These are phyloP conservation scores for Recurvirostra avosetta DNA, from an alignment of 2,113 vertebrate genomes.

Conservation along the genomic window DNA sequence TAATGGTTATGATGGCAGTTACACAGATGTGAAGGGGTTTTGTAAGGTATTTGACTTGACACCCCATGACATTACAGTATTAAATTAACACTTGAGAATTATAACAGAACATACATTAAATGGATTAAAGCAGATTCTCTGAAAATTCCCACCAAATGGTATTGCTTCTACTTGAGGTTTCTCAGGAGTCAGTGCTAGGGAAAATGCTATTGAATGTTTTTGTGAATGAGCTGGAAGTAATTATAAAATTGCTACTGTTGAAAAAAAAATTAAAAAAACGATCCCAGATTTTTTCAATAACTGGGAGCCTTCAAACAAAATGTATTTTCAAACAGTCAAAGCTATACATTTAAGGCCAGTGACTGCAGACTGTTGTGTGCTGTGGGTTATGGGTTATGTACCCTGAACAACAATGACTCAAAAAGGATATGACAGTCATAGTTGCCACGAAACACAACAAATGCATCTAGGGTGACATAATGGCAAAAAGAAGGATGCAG, in stretches of 20 bases:
- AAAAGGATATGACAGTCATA: not conserved
- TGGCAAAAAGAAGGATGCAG: not conserved
- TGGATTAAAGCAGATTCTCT: not conserved
- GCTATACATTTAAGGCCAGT: not conserved
- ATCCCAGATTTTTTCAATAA: not conserved
- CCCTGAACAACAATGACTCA: not conserved
- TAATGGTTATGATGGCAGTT: not conserved
- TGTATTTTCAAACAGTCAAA: not conserved
- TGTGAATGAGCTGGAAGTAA: not conserved
- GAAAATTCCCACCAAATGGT: not conserved
- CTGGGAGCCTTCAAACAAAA: not conserved
- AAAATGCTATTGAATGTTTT: not conserved
- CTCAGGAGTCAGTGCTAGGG: not conserved
- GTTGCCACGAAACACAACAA: not conserved
- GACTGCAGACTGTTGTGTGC: not conserved
- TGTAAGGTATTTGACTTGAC: not conserved
- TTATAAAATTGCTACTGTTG: not conserved
- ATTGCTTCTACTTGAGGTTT: not conserved
- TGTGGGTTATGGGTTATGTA: not conserved
- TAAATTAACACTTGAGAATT: not conserved
- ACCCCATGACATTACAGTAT: not conserved
- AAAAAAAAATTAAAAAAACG: not conserved
- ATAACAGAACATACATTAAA: not conserved
- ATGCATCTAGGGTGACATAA: not conserved
- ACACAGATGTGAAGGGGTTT: not conserved